Percentiles rank a stretch among this genome's conserved stretches.
Conservation (phyloP, 1,140 invertebrate species). For the Diabrotica virgifera region DNA sequence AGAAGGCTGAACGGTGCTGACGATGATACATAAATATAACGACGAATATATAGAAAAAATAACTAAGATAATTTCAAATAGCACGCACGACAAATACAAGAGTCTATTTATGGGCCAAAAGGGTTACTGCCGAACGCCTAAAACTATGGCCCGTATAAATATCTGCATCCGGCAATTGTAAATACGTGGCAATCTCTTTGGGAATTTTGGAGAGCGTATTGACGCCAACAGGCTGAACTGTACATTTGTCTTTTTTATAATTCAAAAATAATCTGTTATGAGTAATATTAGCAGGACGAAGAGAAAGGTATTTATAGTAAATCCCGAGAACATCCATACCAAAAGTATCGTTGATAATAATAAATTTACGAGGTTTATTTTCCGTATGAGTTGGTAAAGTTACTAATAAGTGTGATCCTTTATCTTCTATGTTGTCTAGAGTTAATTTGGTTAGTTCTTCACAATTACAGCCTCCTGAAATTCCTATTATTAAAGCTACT, state of each 20-base stretch:
- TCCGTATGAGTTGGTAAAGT: not conserved
- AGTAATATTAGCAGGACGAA: not conserved
- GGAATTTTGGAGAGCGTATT: slow-evolving; percentile 2
- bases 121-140: not conserved
- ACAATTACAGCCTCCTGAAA: not conserved
- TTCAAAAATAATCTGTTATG: not conserved
- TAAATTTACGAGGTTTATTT: not conserved
- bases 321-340: not conserved
- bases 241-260: slow-evolving; percentile 8
- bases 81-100: too few relatives aligned
- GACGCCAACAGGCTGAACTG: slow-evolving; percentile 6
- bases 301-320: not conserved
- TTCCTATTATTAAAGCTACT: not conserved
- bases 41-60: too few relatives aligned
- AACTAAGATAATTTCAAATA: too few relatives aligned
- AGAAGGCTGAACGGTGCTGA: too few relatives aligned
- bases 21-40: too few relatives aligned
- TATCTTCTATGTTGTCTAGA: not conserved
- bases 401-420: not conserved
- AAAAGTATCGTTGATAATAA: not conserved
- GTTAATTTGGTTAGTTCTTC: not conserved
- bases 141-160: slow-evolving; percentile 6
- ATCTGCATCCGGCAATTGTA: not conserved
- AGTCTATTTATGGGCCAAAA: too few relatives aligned
- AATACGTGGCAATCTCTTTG: slow-evolving; percentile 7